Evolutionary conservation across 2,113 vertebrate genomes (phyloP), one percentile per base, ranked within the genome.

Genomic region (Bos javanicus): DNA sequence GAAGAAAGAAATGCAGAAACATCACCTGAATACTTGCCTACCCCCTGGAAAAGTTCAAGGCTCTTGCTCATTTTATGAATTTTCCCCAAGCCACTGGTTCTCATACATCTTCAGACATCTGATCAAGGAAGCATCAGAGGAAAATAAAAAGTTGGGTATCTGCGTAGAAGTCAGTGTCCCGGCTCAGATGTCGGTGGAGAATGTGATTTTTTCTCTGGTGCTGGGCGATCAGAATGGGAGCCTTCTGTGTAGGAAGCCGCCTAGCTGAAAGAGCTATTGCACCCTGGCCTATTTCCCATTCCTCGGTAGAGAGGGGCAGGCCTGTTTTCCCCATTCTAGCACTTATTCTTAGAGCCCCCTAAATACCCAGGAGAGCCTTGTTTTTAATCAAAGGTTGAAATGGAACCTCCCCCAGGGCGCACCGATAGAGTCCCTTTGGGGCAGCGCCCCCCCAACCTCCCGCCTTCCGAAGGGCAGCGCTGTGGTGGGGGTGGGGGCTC

Each of bases 1-100:
- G 30, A 67, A 78, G 88, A 57, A 89, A 84, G 43, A 90, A 17
- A 43, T 14, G 74, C 60, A 87, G 94, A 97, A 95, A 92, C 57
- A 93, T 54, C 83, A 11, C 23, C 89, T n/a, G 25, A 78, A 81
- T 88, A 54, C 43, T 96, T 57, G 56, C n/a, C n/a, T 46, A 80
- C 7, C 33, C 59, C 52, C n/a, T 67, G 86, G 86, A 80, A 94
- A 97, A 96, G 90, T 93, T 94, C 89, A 87, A 97, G 81, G 56
- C 76, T 94, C 57, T 64, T 62, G 67, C 94, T 84, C 57, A 97
- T 56, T 59, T 88, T 74, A 76, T 94, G 78, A 91, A 48, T 39
- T 59, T 84, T 46, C 50, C 86, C 57, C 67, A 81, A 17, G 56
- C 39, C 87, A 89, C 74, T 86, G 5, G 87, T 33, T 52, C 62